Percentiles rank a stretch among this genome's conserved stretches.
Evolutionary conservation across 2,888 invertebrate species (phyloP).

Genomic region (Nomada ferruginata): DNA sequence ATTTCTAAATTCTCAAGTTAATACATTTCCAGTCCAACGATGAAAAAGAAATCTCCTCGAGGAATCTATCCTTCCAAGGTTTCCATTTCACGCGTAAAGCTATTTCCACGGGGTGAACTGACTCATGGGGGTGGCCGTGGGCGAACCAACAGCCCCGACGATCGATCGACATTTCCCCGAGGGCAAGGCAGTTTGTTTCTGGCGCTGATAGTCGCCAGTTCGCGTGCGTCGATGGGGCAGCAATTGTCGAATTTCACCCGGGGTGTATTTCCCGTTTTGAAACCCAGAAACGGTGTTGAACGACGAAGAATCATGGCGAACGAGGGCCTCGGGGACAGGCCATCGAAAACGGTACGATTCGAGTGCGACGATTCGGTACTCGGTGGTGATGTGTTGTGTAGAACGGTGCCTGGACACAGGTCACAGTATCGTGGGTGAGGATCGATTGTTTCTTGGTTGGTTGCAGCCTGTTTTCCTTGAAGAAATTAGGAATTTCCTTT

Average conservation of each 20-base stretch:
- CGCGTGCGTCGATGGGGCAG: constrained; percentile 74
- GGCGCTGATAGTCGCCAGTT: constrained; percentile 59
- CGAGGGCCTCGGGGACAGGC: constrained; percentile 4
- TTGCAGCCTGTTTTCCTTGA: background rate
- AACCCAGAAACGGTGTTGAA: constrained; percentile 25
- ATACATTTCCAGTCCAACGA: too few species aligned
- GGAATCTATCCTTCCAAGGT: too few species aligned
- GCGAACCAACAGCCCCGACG: constrained; percentile 36
- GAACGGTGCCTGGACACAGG: background rate
- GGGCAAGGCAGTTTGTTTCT: constrained; percentile 57
- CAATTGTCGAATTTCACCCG: constrained; percentile 73
- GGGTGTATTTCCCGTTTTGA: constrained; percentile 67
- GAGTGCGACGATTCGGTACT: background rate
- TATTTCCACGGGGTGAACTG: constrained; percentile 14
- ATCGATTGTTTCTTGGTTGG: constrained; percentile 13
- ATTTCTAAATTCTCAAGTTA: too few species aligned
- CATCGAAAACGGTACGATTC: constrained; percentile 41
- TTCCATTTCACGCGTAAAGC: constrained; percentile 10
- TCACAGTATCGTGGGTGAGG: background rate
- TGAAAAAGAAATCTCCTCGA: too few species aligned
- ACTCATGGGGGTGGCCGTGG: constrained; percentile 40
- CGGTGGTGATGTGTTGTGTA: background rate
- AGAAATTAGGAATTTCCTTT: background rate
- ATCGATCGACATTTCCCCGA: constrained; percentile 70
- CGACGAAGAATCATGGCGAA: constrained; percentile 40